Percentiles rank a stretch among this genome's conserved stretches.
These are phyloP conservation scores for Rhogogaster chlorosoma DNA, from an alignment of 2,888 invertebrate genomes.

Conservation along the genomic window DNA sequence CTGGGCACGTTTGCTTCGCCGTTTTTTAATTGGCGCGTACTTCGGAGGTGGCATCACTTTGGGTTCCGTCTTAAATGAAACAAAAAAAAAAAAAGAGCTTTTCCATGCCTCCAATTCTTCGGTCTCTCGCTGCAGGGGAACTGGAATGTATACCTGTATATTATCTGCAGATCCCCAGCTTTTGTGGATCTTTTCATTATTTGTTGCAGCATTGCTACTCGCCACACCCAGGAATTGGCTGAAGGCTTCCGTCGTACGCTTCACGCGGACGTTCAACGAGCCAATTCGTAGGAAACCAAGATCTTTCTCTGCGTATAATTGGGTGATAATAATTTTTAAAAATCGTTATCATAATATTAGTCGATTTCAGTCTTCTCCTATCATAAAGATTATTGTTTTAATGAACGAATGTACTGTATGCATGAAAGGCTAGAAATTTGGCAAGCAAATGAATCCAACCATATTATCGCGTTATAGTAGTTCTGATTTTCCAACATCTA, in stretches of 20 bases:
- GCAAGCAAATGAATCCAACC: not conserved
- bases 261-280: slow-evolving; percentile 94
- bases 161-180: slow-evolving; percentile 96
- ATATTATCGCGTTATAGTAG: not conserved
- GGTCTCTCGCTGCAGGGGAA: not conserved
- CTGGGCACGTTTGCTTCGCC: slow-evolving; percentile 82
- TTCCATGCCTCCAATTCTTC: not conserved
- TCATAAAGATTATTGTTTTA: not conserved
- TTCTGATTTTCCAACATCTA: not conserved
- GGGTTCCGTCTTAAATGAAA: slow-evolving; percentile 70
- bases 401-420: not conserved
- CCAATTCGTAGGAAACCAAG: slow-evolving; percentile 94
- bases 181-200: slow-evolving; percentile 88
- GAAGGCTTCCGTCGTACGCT: slow-evolving; percentile 95
- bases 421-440: not conserved
- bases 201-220: slow-evolving; percentile 78
- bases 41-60: slow-evolving; percentile 89
- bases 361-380: not conserved
- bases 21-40: slow-evolving; percentile 83
- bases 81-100: not conserved
- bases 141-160: slow-evolving; percentile 80
- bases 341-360: not conserved
- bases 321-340: not conserved
- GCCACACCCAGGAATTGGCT: slow-evolving; percentile 93
- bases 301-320: slow-evolving; percentile 87